Percentiles rank a stretch among this genome's conserved stretches.
Conservation (phyloP, 2,797 vertebrate genomes). For the Adrianichthys oophorus region DNA sequence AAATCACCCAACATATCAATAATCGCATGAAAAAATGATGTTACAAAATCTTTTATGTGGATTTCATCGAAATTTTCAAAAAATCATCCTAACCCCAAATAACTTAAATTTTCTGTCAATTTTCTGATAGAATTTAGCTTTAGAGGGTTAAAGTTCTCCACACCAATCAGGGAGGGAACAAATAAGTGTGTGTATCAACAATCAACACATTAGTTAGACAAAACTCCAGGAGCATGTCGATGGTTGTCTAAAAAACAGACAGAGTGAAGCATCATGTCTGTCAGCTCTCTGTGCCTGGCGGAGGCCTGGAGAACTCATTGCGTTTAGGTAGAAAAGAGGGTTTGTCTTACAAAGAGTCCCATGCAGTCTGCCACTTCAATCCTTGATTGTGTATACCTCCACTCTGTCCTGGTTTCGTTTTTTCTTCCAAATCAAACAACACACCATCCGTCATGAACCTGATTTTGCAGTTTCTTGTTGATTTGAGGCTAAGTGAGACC, state of each 20-base stretch:
- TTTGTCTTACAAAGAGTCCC: conserved; percentile 18
- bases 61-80: too few relatives aligned
- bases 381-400: conserved; percentile 24
- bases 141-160: conserved; percentile 46
- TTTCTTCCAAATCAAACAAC: conserved; percentile 23
- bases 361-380: conserved; percentile 53
- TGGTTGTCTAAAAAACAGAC: conserved; percentile 53
- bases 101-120: too few relatives aligned
- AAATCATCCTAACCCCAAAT: too few relatives aligned
- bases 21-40: too few relatives aligned
- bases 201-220: conserved; percentile 61
- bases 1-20: too few relatives aligned
- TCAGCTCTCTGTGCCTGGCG: conserved; percentile 21
- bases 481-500: too few relatives aligned
- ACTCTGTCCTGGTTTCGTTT: conserved; percentile 10
- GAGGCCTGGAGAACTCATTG: conserved; percentile 34
- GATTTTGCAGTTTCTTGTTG: background rate
- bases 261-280: conserved; percentile 45
- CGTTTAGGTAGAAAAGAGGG: conserved; percentile 24
- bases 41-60: too few relatives aligned
- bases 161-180: conserved; percentile 44
- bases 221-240: conserved; percentile 40
- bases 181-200: conserved; percentile 53
- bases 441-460: background rate
- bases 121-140: background rate